Base-by-base conservation (phyloP, 2,113 vertebrate species). In the Antigone vipio region DNA sequence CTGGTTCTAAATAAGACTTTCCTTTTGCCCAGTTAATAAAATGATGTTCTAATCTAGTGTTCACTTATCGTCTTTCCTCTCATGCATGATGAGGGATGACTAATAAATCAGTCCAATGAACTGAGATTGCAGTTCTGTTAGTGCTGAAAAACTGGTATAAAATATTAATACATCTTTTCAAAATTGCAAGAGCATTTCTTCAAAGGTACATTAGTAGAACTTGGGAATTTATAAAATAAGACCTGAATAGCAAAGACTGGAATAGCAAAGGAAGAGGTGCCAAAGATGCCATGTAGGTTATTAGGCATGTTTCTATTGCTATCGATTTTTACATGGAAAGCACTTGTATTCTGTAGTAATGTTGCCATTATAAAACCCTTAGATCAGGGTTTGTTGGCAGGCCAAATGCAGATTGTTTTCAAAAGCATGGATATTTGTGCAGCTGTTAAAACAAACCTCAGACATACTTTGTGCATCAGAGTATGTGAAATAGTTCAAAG, bases 401-500 rank as follows among this genome's bases (percentile, higher is more conserved):
- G 86, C 68, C 85, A 86, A 66, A 89, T 85, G 38, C 74, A 92
- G 71, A 77, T 95, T 81, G 85, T 77, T 96, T 95, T 92, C 76
- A 38, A 78, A 93, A 95, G 96, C 58, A 15, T 72, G 62, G 69
- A 24, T 95, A 87, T 96, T 93, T 92, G 74, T 89, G 73, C 92
- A 96, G 93, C 95, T 94, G 95, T 96, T 94, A 90, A 95, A 95
- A 88, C 75, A 94, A 86, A 60, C 71, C 72, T 89, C 69, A 72
- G 53, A 68, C 64, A 38, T 85, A 53, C 69, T 94, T 85, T 49
- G 56, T 78, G 76, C 69, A 77, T 81, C 56, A 22, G 80, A 91
- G 66, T 68, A 91, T 19, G 0, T 79, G 62, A 79, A 85, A 66
- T 72, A 24, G 40, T 64, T 92, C 45, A 29, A 34, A 92, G 45